Evolutionary conservation across 2,113 vertebrate species (phyloP).

Genomic region (Alaudala cheleensis): DNA sequence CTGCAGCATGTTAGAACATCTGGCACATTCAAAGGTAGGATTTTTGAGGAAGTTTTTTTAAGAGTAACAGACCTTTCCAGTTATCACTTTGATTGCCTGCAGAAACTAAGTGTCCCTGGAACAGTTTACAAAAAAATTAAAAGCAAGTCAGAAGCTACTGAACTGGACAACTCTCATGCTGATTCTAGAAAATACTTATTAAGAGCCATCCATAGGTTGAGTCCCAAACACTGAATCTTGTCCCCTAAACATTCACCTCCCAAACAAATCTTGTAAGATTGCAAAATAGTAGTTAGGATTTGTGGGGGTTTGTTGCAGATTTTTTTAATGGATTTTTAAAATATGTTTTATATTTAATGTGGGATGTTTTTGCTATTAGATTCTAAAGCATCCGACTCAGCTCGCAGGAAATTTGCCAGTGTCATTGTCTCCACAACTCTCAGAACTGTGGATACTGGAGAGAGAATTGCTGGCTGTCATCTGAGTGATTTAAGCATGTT

Average conservation of each 20-base stretch:
- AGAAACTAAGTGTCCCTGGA: background rate
- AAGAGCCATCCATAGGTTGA: background rate
- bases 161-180: fast-evolving
- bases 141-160: background rate
- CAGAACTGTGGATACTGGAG: background rate
- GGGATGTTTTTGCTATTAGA: background rate
- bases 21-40: background rate
- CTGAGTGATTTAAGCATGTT: background rate
- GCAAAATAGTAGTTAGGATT: background rate
- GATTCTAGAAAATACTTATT: background rate
- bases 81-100: background rate
- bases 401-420: background rate
- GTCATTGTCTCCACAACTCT: background rate
- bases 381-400: background rate
- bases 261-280: background rate
- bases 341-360: background rate
- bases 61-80: background rate
- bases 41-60: background rate
- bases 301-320: fast-evolving
- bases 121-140: background rate
- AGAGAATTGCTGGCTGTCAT: background rate
- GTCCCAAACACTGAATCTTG: background rate
- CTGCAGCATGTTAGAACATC: background rate
- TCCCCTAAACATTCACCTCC: background rate
- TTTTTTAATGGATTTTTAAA: background rate